Evolutionary conservation across 2,888 invertebrate species (phyloP).

Genomic region (Disparrhopalites patrizii): DNA sequence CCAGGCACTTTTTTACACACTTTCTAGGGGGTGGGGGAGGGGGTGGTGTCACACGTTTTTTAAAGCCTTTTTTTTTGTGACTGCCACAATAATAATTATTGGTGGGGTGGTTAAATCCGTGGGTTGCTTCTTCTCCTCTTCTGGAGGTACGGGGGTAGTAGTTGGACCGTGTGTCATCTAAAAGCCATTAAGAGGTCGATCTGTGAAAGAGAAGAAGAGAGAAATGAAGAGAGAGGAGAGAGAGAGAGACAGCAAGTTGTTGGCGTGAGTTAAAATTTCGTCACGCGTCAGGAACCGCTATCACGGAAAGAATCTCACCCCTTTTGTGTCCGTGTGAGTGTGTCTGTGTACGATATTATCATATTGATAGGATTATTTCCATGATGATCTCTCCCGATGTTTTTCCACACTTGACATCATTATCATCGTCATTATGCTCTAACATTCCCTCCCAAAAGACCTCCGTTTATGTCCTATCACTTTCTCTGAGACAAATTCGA

Average conservation of each 20-base stretch:
- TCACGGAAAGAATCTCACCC: slow-evolving; percentile 26
- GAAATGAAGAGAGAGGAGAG: too few species aligned
- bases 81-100: too few species aligned
- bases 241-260: too few species aligned
- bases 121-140: too few species aligned
- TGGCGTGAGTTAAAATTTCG: slow-evolving; percentile 24
- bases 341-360: too few species aligned
- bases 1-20: too few species aligned
- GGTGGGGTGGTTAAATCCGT: too few species aligned
- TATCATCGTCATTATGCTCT: slow-evolving; percentile 23
- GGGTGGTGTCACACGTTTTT: too few species aligned
- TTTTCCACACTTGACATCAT: slow-evolving; percentile 23
- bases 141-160: too few species aligned
- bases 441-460: slow-evolving; percentile 1
- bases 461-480: slow-evolving; percentile 3
- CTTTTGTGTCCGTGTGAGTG: too few species aligned
- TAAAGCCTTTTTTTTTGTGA: too few species aligned
- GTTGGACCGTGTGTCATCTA: slow-evolving; percentile 19
- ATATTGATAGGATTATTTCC: slow-evolving; percentile 33
- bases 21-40: too few species aligned
- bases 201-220: not conserved
- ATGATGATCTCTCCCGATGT: slow-evolving; percentile 22
- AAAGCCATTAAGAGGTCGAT: slow-evolving; percentile 20
- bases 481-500: slow-evolving; percentile 25
- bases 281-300: slow-evolving; percentile 23